Evolutionary conservation across 2,113 vertebrate species (phyloP), one percentile per base, ranked within the genome.

Genomic region (Dendropsophus ebraccatus): DNA sequence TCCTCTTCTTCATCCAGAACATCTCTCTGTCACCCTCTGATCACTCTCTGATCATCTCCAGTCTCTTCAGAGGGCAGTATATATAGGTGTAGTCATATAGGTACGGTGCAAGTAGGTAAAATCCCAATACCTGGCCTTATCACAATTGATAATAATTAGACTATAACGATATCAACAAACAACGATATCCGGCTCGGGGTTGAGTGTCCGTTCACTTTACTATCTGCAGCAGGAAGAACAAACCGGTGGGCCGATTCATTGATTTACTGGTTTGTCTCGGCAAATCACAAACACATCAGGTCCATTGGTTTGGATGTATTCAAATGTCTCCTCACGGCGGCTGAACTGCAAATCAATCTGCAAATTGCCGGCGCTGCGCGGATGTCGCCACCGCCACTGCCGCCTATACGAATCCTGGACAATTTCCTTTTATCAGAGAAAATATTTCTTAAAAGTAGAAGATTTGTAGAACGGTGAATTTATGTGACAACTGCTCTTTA

Each of bases 401-500:
- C 21, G 14, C 32, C 17, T 69, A 69, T 69, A 37, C 30, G 17
- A 69, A 21, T 69, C 65, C 32, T 2, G 35, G 5, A 69, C 30
- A 35, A 32, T 67, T 32, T 67, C 28, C 17, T 67, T 69, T 52
- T 49, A 75, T 75, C 16, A 19, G 6, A 50, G 72, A 28, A 49
- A 75, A 75, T 28, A 75, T 75, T 75, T 37, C 35, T 79, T 4
- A 56, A 79, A 81, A 81, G 45, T 81, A 49, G 35, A 47, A 65
- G 79, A 67, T 81, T 69, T 81, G 79, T 49, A 21, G 60, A 67
- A 32, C 50, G 19, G n/a, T 32, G 37, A 81, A 81, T 81, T 47
- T 41, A 81, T 81, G 45, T 67, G 79, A 65, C 79, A 80, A 80
- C 32, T 16, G 54, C 58, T 65, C 58, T 81, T 67, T 81, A 81